Base-by-base conservation (phyloP, 2,888 invertebrate genomes). In the Anodontia alba region DNA sequence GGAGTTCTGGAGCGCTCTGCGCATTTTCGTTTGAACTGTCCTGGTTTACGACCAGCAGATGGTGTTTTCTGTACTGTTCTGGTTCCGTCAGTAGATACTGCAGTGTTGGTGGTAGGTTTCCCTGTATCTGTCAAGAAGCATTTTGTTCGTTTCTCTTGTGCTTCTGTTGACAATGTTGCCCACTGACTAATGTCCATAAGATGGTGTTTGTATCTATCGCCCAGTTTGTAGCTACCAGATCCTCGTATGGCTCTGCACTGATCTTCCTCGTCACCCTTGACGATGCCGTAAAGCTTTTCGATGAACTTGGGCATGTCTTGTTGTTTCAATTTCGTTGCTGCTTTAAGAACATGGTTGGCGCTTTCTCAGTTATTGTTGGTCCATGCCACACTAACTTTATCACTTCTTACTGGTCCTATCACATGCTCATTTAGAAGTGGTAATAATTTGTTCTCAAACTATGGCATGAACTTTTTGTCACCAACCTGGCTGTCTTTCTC, bases 341-440 rank as follows among this genome's bases (percentile, higher is more conserved):
- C 23, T 17, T 81, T 78, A 3, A 78, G 36, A 29, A 81, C 23
- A 38, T 81, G 81, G 26, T 81, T 81, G 0, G 78, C 81, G n/a
- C 78, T 78, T 33, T 81, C 81, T 23, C 67, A 76, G 33, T 73
- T 69, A 43, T 76, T 80, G 31, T 66, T 70, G 17, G 74, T 71
- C 74, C 76, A 75, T 7, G 5, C 70, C 31, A 36, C 17, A 26
- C 36, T 2, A 1, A 78, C 33, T 57, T 74, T 74, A 0, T 49
- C 29, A 15, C 43, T 26, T 29, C 12, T 31, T 0, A 29, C 20
- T 1, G 78, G 78, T 42, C 42, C 26, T 1, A 80, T 76, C 10
- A 76, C 68, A 26, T 80, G 76, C 20, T 49, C 1, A 0, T 31
- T 0, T 1, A 80, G 66, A 43, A 76, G 10, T 26, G 62, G 75